Conservation (phyloP, 2,888 invertebrate genomes). For the Phanerotoma sp. region DNA sequence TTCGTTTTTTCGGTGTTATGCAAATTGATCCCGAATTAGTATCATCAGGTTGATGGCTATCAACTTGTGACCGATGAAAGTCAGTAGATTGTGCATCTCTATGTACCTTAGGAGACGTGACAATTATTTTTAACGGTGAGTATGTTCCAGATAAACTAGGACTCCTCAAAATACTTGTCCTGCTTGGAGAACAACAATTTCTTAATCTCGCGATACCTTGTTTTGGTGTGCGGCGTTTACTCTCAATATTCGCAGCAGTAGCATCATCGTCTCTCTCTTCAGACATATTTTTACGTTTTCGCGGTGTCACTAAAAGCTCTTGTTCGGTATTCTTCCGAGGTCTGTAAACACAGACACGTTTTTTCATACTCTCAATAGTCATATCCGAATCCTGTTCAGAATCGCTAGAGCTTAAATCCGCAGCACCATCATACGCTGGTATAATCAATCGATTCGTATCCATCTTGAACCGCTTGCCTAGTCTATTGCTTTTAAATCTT, state of each 20-base stretch:
- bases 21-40: conserved; percentile 4
- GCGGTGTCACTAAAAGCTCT: conserved; percentile 31
- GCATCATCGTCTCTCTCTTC: not conserved
- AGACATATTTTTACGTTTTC: conserved; percentile 38
- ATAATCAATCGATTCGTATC: conserved; percentile 22
- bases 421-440: conserved; percentile 46
- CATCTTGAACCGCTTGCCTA: conserved; percentile 5
- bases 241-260: not conserved
- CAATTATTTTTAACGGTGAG: conserved; percentile 47
- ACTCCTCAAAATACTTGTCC: conserved; percentile 37
- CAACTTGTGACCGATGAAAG: conserved; percentile 9
- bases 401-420: conserved; percentile 38
- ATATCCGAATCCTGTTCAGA: conserved; percentile 35
- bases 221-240: not conserved
- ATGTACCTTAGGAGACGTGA: conserved; percentile 45
- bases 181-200: conserved; percentile 36
- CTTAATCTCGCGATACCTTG: conserved; percentile 25
- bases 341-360: conserved; percentile 44
- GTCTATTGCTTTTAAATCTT: conserved; percentile 5
- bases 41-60: conserved; percentile 10
- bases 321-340: conserved; percentile 18
- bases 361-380: conserved; percentile 41
- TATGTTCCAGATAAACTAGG: conserved; percentile 43
- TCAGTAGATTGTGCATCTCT: conserved; percentile 27
- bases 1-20: conserved; percentile 31